Evolutionary conservation across 2,797 vertebrate genomes (phyloP).

Genomic region (Pelochelys cantorii): DNA sequence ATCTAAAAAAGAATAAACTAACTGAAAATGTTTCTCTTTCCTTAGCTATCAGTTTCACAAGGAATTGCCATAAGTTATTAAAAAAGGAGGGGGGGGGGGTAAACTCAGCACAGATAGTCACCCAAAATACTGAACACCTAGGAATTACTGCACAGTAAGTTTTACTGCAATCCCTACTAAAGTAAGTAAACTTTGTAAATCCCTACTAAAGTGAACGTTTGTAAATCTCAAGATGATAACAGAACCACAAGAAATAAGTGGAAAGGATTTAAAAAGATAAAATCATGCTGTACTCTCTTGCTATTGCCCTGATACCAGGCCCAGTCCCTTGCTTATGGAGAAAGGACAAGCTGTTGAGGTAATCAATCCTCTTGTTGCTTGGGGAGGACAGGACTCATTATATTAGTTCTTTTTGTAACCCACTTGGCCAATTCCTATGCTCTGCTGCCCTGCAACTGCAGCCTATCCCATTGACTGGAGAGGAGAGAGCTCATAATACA

Average conservation of each 20-base stretch:
- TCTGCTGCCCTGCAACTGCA: neutral
- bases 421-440: neutral
- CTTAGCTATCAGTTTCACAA: neutral
- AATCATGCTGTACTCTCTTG: neutral
- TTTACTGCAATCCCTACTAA: neutral
- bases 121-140: neutral
- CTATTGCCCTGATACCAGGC: neutral
- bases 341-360: neutral
- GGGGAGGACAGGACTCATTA: neutral
- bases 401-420: neutral
- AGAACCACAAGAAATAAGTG: neutral
- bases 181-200: neutral
- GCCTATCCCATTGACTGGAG: neutral
- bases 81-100: fast-evolving
- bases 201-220: neutral
- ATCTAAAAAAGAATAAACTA: neutral
- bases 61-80: neutral
- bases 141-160: neutral
- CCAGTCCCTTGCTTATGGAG: neutral
- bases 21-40: neutral
- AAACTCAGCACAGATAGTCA: neutral
- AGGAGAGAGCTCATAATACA: neutral
- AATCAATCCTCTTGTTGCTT: neutral
- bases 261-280: neutral
- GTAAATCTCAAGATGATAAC: neutral